Evolutionary conservation across 1,140 invertebrate genomes (phyloP).

Genomic region (Anoplophora glabripennis): DNA sequence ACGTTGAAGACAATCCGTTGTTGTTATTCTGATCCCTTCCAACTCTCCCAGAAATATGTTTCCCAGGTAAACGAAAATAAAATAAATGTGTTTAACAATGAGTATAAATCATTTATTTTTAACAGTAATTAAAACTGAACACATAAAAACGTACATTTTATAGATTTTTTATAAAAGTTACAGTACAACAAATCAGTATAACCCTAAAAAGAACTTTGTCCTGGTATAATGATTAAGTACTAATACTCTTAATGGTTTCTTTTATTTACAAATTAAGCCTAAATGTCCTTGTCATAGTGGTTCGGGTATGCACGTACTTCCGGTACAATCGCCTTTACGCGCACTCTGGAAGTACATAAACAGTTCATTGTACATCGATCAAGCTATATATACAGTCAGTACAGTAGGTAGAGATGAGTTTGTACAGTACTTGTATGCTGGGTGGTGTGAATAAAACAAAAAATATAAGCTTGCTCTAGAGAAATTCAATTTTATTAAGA

Average conservation of each 20-base stretch:
- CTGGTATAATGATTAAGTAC: not conserved
- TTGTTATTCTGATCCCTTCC: not conserved
- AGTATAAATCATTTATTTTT: conserved; percentile 10
- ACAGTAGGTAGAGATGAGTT: not conserved
- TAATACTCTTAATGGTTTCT: conserved; percentile 1
- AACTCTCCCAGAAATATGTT: not conserved
- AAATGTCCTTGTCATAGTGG: not conserved
- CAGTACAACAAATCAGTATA: conserved; percentile 6
- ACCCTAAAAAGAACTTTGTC: not conserved
- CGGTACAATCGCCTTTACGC: not conserved
- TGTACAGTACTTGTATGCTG: not conserved
- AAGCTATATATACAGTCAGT: not conserved
- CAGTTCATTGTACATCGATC: not conserved
- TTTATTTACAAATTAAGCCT: conserved; percentile 7
- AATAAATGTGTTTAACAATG: not conserved
- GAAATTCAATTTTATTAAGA: too few relatives aligned
- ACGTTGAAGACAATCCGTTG: not conserved
- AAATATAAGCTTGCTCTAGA: too few relatives aligned
- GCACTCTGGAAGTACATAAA: not conserved
- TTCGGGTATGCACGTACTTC: not conserved
- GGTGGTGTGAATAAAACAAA: not conserved
- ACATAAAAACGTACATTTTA: conserved; percentile 5
- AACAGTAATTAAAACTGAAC: conserved; percentile 1
- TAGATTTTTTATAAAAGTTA: conserved; percentile 12
- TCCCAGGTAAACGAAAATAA: not conserved